A percentile compares a stretch with the other conserved stretches of the same genome.
These are phyloP conservation scores for Onychomys leucogaster DNA, from an alignment of 2,797 vertebrate species.

Conservation along the genomic window DNA sequence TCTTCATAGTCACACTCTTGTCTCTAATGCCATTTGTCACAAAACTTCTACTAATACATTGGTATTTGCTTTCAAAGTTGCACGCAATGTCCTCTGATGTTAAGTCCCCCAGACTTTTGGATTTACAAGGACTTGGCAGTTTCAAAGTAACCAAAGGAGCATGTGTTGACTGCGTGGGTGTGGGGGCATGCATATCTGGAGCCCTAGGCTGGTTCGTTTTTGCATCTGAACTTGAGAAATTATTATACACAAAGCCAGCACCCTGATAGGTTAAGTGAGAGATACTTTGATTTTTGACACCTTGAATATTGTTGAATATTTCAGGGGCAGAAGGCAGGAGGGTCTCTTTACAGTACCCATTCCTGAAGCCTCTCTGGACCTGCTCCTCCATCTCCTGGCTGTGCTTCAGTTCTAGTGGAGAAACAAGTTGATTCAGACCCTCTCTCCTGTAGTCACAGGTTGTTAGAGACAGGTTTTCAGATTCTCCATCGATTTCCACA, in stretches of 20 bases:
- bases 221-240: constrained; percentile 51
- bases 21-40: constrained; percentile 91
- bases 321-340: constrained; percentile 46
- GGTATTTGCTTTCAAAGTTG: constrained; percentile 98
- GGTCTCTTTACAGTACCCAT: neutral
- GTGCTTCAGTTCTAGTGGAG: constrained; percentile 82
- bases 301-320: constrained; percentile 32
- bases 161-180: neutral
- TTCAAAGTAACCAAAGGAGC: constrained; percentile 71
- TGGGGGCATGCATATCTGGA: fast-evolving
- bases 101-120: constrained; percentile 97
- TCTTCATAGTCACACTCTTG: constrained; percentile 82
- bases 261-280: constrained; percentile 49
- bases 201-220: constrained; percentile 44
- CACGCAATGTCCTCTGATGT: constrained; percentile 98
- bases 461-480: constrained; percentile 84
- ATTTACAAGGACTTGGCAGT: constrained; percentile 93
- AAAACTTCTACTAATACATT: constrained; percentile 97
- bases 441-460: constrained; percentile 73
- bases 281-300: constrained; percentile 67
- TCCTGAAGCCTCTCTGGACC: constrained; percentile 58
- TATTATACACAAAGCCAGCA: constrained; percentile 58
- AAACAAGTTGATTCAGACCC: constrained; percentile 79
- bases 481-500: constrained; percentile 91
- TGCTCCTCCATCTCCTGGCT: constrained; percentile 6